Base-by-base conservation (phyloP, 2,113 vertebrate genomes). In the Cheirogaleus medius region DNA sequence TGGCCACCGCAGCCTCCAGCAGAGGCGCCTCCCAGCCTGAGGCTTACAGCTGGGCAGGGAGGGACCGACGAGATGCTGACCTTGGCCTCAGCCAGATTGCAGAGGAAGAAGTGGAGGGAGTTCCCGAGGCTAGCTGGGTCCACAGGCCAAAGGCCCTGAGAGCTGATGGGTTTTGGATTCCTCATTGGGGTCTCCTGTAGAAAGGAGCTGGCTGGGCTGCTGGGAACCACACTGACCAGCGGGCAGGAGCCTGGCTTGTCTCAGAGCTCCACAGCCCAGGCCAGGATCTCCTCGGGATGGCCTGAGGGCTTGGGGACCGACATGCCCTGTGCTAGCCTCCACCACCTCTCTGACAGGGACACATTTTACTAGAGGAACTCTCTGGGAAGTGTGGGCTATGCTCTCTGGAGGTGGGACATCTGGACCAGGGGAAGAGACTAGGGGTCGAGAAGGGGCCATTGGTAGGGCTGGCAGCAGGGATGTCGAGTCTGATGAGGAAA, bases 41-140 rank as follows among this genome's bases (percentile, higher is more conserved):
- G 98, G 96, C 97, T 97, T 97, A 84, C 93, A 94, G 93, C 98
- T 81, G 84, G 97, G 91, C 93, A 73, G 21, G 39, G 58, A 56
- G 37, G 32, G 23, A 23, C 11, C 80, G 76, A 37, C 94, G 98
- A 96, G 98, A 96, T 93, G 97, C 95, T 97, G 96, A 97, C 97
- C 90, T 94, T 97, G 95, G 58, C 54, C 37, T 97, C 21, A 49
- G 60, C 44, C 3, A 2, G 12, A 8, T 27, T 54, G 23, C 21
- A 34, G 68, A 56, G 60, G 32, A 66, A 39, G 68, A 83, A 66
- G 13, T 54, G 42, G 12, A 37, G 52, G 20, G 23, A 58, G 21
- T 29, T 29, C 78, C 58, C 6, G 1, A n/a, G 20, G 15, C 27
- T 29, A 37, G 23, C 85, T 69, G 68, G 9, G 11, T 7, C 66